Evolutionary conservation across 2,797 vertebrate genomes (phyloP).

Genomic region (Graptemys geographica): DNA sequence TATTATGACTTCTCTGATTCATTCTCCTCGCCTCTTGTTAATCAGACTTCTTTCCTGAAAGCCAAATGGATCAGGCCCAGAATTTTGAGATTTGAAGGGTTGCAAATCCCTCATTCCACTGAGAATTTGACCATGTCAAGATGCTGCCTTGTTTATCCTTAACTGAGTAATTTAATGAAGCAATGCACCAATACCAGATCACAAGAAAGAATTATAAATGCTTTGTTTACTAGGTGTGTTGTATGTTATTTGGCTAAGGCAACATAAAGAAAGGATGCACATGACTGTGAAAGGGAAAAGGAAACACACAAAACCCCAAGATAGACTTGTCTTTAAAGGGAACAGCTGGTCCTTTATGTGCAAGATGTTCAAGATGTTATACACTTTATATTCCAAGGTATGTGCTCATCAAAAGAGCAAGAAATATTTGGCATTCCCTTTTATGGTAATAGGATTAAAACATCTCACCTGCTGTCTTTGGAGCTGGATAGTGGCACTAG

Average conservation of each 20-base stretch:
- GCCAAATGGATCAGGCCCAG: background rate
- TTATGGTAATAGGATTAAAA: conserved; percentile 22
- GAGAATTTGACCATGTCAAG: background rate
- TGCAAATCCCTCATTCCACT: background rate
- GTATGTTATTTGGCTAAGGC: background rate
- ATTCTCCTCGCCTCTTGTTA: background rate
- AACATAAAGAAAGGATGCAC: background rate
- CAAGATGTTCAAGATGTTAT: background rate
- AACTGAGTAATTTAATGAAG: background rate
- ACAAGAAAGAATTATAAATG: background rate
- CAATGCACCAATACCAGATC: background rate
- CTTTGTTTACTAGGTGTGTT: accelerated
- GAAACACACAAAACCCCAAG: background rate
- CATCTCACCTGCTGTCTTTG: conserved; percentile 34
- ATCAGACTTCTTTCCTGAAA: background rate
- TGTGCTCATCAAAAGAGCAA: background rate
- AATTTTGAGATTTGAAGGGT: background rate
- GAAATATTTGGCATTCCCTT: conserved; percentile 1
- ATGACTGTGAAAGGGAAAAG: background rate
- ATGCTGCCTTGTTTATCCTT: background rate
- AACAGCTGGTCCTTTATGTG: background rate
- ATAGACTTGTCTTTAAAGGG: background rate
- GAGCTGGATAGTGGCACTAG: background rate
- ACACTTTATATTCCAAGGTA: background rate
- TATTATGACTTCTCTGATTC: background rate